These are phyloP conservation scores for Phyllopteryx taeniolatus DNA, from an alignment of 2,113 vertebrate species.

Conservation along the genomic window DNA sequence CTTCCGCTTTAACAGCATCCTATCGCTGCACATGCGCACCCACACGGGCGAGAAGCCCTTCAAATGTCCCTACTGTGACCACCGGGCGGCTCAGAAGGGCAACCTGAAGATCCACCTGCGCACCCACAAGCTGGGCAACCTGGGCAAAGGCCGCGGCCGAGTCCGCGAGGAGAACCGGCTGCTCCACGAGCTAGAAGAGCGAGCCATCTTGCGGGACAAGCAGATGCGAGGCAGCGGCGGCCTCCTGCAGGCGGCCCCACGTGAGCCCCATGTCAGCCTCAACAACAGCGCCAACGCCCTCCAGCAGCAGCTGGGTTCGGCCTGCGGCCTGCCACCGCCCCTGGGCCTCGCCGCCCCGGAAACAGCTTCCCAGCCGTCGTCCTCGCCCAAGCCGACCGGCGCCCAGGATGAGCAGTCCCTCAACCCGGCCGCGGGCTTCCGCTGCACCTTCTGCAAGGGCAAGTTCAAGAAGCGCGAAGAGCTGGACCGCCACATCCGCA, in stretches of 20 bases:
- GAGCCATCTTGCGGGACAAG: conserved; percentile 93
- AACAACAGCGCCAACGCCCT: conserved; percentile 74
- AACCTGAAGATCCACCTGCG: conserved; percentile 98
- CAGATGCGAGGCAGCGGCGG: conserved; percentile 85
- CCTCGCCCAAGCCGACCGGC: conserved; percentile 84
- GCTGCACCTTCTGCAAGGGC: conserved; percentile 98
- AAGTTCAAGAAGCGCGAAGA: conserved; percentile 99
- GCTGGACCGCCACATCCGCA: conserved; percentile 94
- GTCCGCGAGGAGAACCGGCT: conserved; percentile 96
- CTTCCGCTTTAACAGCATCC: conserved; percentile 98
- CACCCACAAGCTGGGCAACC: conserved; percentile 96
- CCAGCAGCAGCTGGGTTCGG: conserved; percentile 81
- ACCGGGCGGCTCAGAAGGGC: conserved; percentile 95
- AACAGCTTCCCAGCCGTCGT: conserved; percentile 77
- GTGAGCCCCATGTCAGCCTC: conserved; percentile 68
- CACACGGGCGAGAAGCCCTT: conserved; percentile 99
- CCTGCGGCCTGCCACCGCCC: conserved; percentile 81
- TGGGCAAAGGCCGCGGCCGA: conserved; percentile 93
- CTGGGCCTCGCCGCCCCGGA: conserved; percentile 81
- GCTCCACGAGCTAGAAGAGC: conserved; percentile 93
- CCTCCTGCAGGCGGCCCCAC: conserved; percentile 83
- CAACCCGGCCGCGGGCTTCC: conserved; percentile 83
- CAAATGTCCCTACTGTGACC: conserved; percentile 98
- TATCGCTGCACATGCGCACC: conserved; percentile 98
- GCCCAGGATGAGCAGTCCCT: conserved; percentile 83